Base-by-base conservation (phyloP, 2,113 vertebrate genomes). In the Melanerpes aurifrons region DNA sequence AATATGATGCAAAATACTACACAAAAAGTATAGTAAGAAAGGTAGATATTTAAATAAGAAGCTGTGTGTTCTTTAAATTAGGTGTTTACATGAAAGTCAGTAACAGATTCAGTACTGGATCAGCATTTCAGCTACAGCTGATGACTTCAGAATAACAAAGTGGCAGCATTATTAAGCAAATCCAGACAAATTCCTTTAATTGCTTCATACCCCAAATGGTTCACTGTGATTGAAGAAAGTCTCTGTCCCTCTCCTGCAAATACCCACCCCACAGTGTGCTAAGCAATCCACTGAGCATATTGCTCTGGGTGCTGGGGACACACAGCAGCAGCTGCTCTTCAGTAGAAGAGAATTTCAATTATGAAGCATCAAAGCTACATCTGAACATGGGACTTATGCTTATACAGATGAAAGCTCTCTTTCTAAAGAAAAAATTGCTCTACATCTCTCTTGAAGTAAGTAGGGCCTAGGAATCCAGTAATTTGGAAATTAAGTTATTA, bases 401-500 rank as follows among this genome's bases (percentile, higher is more conserved):
- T 76, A 25, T 1, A 29, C 21, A 75, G 43, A 63, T 64, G 61
- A 82, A 79, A 28, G 9, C 10, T 45, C 26, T 19, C 69, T 81
- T 54, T 70, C 56, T 29, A 57, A 57, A 57, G 47, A 87, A 94
- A 84, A 89, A 66, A 69, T 56, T 74, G 32, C 35, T 45, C 26
- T 50, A 29, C 26, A 21, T 20, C 6, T 86, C 53, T 84, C 22
- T 82, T 35, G 32, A 90, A 93, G 15, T 45, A 74, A 84, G 67
- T 40, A 68, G 32, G 24, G 26, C 13, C 28, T 74, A 83, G 31
- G 32, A 90, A 67, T 79, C 12, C 7, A 26, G 61, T 32, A 63
- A 85, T 73, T 89, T 80, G 74, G 13, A 84, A 89, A 79, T 89
- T 58, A 81, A n/a, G 19, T 85, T 93, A 82, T 82, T 76, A 90